Evolutionary conservation across 2,113 vertebrate genomes (phyloP).

Genomic region (Osmerus eperlanus): DNA sequence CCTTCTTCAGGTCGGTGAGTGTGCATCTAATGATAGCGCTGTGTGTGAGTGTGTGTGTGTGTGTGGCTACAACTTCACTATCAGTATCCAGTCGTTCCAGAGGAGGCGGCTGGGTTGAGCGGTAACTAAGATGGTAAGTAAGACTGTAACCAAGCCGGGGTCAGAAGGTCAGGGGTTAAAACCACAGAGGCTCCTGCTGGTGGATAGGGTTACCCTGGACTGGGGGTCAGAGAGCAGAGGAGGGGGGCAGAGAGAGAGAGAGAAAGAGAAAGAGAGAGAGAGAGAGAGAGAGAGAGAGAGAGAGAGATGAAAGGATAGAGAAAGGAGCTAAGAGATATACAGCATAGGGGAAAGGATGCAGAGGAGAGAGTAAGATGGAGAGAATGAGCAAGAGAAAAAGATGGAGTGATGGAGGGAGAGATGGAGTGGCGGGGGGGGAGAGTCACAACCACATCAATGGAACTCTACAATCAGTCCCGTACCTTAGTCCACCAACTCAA

Average conservation of each 20-base stretch:
- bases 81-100: constrained; percentile 61
- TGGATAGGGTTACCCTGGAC: constrained; percentile 67
- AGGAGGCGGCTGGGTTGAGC: constrained; percentile 21
- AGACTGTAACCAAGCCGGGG: constrained; percentile 29
- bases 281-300: too few relatives aligned
- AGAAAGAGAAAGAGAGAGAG: constrained; percentile 15
- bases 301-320: too few relatives aligned
- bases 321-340: too few relatives aligned
- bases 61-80: constrained; percentile 47
- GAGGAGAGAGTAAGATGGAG: too few relatives aligned
- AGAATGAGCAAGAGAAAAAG: too few relatives aligned
- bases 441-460: constrained; percentile 29
- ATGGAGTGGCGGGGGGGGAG: background rate
- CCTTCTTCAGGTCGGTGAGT: background rate
- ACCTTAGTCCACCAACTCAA: constrained; percentile 54
- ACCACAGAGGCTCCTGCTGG: constrained; percentile 66
- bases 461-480: constrained; percentile 39
- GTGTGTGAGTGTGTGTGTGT: background rate
- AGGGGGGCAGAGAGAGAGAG: background rate
- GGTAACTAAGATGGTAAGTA: constrained; percentile 54
- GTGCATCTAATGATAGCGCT: too few relatives aligned
- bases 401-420: too few relatives aligned
- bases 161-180: constrained; percentile 69
- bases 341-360: too few relatives aligned
- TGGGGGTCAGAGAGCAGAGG: constrained; percentile 6